Conservation (phyloP, 1,140 invertebrate species). For the Magallana gigas region DNA sequence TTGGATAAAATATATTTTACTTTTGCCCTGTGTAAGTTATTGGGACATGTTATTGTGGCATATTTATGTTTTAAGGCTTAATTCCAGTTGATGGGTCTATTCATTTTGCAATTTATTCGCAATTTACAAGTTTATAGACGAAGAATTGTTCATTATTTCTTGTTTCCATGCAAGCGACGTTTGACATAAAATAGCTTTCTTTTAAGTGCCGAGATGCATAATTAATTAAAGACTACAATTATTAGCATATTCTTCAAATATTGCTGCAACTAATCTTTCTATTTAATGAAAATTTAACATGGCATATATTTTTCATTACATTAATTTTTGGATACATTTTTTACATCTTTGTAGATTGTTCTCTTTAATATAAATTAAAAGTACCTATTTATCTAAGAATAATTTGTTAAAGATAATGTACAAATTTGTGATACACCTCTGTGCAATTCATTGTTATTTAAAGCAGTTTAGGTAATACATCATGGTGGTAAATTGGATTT, state of each 20-base stretch:
- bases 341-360: too few relatives aligned
- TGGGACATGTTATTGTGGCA: neutral
- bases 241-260: neutral
- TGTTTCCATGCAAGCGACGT: neutral
- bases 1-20: constrained; percentile 47
- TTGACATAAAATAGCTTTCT: neutral
- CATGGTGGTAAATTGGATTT: too few relatives aligned
- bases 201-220: neutral
- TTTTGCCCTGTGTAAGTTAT: neutral
- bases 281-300: too few relatives aligned
- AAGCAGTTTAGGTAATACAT: too few relatives aligned
- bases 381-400: too few relatives aligned
- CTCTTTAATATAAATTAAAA: too few relatives aligned
- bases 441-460: too few relatives aligned
- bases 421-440: too few relatives aligned
- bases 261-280: too few relatives aligned
- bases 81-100: neutral
- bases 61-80: neutral
- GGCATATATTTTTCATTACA: neutral
- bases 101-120: neutral
- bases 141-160: neutral
- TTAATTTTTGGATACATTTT: neutral
- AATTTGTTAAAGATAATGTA: too few relatives aligned
- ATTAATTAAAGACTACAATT: neutral
- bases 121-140: neutral